A percentile compares a stretch with the other conserved stretches of the same genome.
Evolutionary conservation across 2,888 invertebrate species (phyloP).

Genomic region (Timandra comae): DNA sequence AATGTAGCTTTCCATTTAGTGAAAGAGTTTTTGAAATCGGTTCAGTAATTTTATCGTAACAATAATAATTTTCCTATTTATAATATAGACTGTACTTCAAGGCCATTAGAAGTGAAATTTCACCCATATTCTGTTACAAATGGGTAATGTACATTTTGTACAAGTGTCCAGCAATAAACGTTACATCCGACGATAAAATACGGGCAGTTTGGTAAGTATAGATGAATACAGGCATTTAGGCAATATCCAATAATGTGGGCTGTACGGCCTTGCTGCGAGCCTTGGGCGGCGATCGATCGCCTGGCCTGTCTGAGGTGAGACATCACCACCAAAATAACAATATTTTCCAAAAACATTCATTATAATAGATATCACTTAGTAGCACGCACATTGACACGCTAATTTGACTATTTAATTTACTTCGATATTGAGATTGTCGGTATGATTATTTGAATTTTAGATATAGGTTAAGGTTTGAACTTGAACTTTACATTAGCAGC

Average conservation of each 20-base stretch:
- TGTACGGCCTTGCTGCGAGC: constrained; percentile 33
- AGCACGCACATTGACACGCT: no score
- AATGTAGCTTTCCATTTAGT: no score
- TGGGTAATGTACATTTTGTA: not conserved
- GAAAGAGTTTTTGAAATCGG: no score
- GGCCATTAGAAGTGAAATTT: not conserved
- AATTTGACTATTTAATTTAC: no score
- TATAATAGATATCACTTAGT: no score
- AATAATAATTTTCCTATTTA: not conserved
- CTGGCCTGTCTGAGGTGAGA: constrained; percentile 26
- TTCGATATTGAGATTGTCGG: no score
- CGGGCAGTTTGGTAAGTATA: not conserved
- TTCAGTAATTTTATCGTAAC: not conserved
- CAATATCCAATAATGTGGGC: constrained; percentile 22
- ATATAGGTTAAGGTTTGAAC: no score
- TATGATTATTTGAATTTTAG: no score
- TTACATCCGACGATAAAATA: not conserved
- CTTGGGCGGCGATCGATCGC: constrained; percentile 48
- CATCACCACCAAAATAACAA: constrained; percentile 21
- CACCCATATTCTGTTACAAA: not conserved
- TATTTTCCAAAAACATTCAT: no score
- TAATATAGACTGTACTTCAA: no score
- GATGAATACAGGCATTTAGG: constrained; percentile 11
- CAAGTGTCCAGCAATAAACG: no score
- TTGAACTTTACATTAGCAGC: no score